Percentiles rank a stretch among this genome's conserved stretches.
Evolutionary conservation across 2,888 invertebrate genomes (phyloP).

Genomic region (Hypolimnas misippus): DNA sequence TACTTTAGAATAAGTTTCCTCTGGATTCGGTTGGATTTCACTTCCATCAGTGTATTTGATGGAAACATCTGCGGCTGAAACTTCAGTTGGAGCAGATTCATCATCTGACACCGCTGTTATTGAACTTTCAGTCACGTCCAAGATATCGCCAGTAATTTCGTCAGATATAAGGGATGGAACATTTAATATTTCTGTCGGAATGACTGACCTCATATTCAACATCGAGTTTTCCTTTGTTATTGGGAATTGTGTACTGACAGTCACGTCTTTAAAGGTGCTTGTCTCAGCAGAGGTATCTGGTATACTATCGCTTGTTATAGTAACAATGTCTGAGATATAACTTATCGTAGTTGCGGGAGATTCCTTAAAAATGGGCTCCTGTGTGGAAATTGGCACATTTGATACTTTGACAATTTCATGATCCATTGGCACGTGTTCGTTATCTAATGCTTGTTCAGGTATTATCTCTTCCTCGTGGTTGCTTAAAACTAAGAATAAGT

Average conservation of each 20-base stretch:
- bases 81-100: slow-evolving; percentile 26
- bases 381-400: slow-evolving; percentile 51
- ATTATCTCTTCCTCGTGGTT: slow-evolving; percentile 74
- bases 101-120: slow-evolving; percentile 43
- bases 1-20: slow-evolving; percentile 30
- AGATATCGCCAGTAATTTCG: slow-evolving; percentile 56
- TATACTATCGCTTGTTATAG: slow-evolving; percentile 49
- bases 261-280: slow-evolving; percentile 46
- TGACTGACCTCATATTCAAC: slow-evolving; percentile 69
- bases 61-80: slow-evolving; percentile 20
- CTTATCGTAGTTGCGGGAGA: slow-evolving; percentile 50
- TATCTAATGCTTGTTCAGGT: slow-evolving; percentile 62
- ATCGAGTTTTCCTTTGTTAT: slow-evolving; percentile 61
- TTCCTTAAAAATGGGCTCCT: slow-evolving; percentile 50
- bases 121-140: slow-evolving; percentile 51
- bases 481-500: slow-evolving; percentile 63
- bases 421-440: slow-evolving; percentile 53
- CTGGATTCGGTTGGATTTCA: slow-evolving; percentile 18
- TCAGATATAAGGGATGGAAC: slow-evolving; percentile 59
- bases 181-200: slow-evolving; percentile 68
- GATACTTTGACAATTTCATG: slow-evolving; percentile 54
- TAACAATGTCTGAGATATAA: slow-evolving; percentile 48
- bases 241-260: slow-evolving; percentile 47
- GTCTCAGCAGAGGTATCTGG: slow-evolving; percentile 46
- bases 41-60: slow-evolving; percentile 24